Evolutionary conservation across 2,797 vertebrate species (phyloP).

Genomic region (Rhincodon typus): DNA sequence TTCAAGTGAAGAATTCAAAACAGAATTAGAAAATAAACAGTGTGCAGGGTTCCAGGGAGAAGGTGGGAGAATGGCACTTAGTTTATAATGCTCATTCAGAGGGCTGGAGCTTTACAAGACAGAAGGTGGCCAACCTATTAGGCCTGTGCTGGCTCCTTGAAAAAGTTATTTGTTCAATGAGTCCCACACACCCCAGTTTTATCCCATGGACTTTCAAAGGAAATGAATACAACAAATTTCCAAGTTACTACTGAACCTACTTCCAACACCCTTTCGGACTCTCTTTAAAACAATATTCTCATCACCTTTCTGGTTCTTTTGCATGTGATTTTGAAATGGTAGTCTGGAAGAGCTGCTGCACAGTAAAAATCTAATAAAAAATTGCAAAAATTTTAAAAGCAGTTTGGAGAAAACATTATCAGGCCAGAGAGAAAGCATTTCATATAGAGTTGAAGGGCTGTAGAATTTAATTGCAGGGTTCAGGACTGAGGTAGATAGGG

Average conservation of each 20-base stretch:
- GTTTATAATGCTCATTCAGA: too few relatives aligned
- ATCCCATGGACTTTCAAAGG: background rate
- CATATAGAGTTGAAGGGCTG: background rate
- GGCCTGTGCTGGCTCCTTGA: background rate
- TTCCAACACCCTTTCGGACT: background rate
- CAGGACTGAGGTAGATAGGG: background rate
- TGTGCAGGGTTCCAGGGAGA: too few relatives aligned
- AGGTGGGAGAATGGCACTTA: background rate
- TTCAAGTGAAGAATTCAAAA: too few relatives aligned
- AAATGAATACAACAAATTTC: too few relatives aligned
- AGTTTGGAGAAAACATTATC: background rate
- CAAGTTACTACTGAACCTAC: background rate
- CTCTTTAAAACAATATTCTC: background rate
- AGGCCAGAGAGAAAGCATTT: background rate
- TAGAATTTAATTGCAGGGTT: background rate
- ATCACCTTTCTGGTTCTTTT: background rate
- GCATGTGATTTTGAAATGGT: background rate
- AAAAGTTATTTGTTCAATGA: background rate
- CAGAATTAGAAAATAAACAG: too few relatives aligned
- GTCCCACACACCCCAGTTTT: background rate
- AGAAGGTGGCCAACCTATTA: background rate
- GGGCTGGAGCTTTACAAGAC: background rate
- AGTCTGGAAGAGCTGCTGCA: background rate
- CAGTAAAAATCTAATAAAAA: background rate
- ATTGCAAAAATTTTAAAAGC: background rate